These are phyloP conservation scores for Ornithorhynchus anatinus DNA, from an alignment of 2,113 vertebrate species.

Conservation along the genomic window DNA sequence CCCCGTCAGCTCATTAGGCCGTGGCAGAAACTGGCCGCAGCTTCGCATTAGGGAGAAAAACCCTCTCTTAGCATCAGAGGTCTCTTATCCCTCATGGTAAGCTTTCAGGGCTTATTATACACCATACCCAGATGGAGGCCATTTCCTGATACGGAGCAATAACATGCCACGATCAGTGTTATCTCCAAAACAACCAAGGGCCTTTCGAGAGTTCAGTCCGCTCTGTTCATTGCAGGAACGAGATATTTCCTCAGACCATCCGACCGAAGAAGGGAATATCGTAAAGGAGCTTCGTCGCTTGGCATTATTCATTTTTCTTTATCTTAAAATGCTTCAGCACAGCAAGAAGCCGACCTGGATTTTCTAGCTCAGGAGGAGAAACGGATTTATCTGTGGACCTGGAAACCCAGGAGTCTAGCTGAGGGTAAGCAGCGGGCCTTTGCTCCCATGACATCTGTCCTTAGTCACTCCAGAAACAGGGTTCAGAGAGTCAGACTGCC, in stretches of 20 bases:
- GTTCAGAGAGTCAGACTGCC: too few relatives aligned
- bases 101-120: slow-evolving; percentile 37
- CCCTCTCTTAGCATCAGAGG: slow-evolving; percentile 59
- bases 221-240: slow-evolving; percentile 10
- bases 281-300: slow-evolving; percentile 16
- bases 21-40: too few relatives aligned
- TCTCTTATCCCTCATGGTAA: slow-evolving; percentile 56
- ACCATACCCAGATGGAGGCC: slow-evolving; percentile 42
- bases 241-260: slow-evolving; percentile 53
- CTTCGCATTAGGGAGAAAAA: too few relatives aligned
- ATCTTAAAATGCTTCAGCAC: too few relatives aligned
- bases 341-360: too few relatives aligned
- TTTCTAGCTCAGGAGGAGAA: too few relatives aligned
- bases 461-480: too few relatives aligned
- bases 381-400: too few relatives aligned
- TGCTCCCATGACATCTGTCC: too few relatives aligned
- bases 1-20: slow-evolving; percentile 29
- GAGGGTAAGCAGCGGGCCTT: too few relatives aligned
- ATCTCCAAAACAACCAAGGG: slow-evolving; percentile 43
- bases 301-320: neutral
- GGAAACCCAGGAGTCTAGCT: too few relatives aligned
- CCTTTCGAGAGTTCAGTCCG: slow-evolving; percentile 50
- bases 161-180: slow-evolving; percentile 42
- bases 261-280: slow-evolving; percentile 44
- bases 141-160: slow-evolving; percentile 47